A percentile compares a stretch with the other conserved stretches of the same genome.
Conservation (phyloP, 37 sponge, comb jelly and placozoan species). For the Tethya wilhelma region DNA sequence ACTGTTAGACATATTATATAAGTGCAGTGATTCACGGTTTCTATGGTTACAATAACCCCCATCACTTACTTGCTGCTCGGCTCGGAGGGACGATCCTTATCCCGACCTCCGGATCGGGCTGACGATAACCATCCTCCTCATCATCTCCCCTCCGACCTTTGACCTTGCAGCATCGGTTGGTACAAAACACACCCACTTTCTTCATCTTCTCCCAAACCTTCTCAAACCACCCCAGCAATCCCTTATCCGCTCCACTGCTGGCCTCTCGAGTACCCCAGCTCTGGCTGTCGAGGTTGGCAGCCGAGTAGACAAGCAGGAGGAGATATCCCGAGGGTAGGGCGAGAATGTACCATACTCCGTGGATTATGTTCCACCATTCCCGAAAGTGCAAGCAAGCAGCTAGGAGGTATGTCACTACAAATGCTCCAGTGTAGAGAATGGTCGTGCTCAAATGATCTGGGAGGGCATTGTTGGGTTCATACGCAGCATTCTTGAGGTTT, state of each 20-base stretch:
- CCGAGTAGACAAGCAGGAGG: slow-evolving; percentile 85
- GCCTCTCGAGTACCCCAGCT: slow-evolving; percentile 92
- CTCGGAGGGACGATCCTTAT: no score
- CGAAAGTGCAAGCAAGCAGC: slow-evolving; percentile 75
- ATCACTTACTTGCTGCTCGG: no score
- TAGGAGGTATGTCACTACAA: slow-evolving; percentile 42
- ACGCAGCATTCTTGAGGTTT: not conserved
- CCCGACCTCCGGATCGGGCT: no score
- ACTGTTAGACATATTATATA: no score
- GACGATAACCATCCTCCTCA: no score
- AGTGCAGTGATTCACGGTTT: no score
- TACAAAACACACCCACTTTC: not conserved
- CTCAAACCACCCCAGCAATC: slow-evolving; percentile 8
- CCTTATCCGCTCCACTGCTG: slow-evolving; percentile 16
- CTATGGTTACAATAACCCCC: no score
- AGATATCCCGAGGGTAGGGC: slow-evolving; percentile 89
- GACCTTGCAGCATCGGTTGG: not conserved
- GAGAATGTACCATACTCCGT: slow-evolving; percentile 84
- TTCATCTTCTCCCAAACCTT: slow-evolving; percentile 14
- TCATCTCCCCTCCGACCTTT: no score
- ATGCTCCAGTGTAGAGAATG: slow-evolving; percentile 52
- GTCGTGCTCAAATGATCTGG: not conserved
- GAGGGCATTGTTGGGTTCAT: not conserved
- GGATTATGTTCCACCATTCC: slow-evolving; percentile 58
- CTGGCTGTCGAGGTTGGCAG: slow-evolving; percentile 77